A percentile compares a stretch with the other conserved stretches of the same genome.
Evolutionary conservation across 2,797 vertebrate species (phyloP).

Genomic region (Myioborus miniatus): DNA sequence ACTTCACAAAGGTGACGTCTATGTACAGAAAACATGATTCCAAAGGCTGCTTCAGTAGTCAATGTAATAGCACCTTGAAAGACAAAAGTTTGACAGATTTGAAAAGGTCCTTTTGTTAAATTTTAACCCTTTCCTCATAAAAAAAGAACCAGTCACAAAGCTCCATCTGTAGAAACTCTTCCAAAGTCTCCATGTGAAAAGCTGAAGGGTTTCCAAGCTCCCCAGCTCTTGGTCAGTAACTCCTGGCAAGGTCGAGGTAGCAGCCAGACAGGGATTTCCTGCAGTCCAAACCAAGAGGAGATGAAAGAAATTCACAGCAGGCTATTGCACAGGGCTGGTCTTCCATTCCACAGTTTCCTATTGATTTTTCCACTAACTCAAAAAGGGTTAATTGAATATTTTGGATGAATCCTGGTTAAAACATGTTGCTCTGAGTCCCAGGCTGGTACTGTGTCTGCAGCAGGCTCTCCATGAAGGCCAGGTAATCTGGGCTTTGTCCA

Average conservation of each 20-base stretch:
- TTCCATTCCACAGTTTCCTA: slow-evolving; percentile 35
- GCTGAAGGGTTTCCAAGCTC: neutral
- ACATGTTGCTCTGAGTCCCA: slow-evolving; percentile 69
- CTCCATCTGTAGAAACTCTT: slow-evolving; percentile 15
- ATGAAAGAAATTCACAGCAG: slow-evolving; percentile 59
- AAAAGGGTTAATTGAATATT: slow-evolving; percentile 27
- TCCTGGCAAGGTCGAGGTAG: slow-evolving; percentile 64
- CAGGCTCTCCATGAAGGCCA: slow-evolving; percentile 89
- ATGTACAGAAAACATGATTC: slow-evolving; percentile 71
- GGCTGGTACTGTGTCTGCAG: slow-evolving; percentile 84
- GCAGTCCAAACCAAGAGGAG: slow-evolving; percentile 34
- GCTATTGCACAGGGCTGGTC: slow-evolving; percentile 60
- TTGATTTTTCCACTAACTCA: neutral
- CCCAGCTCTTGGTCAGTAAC: slow-evolving; percentile 22
- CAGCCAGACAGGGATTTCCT: slow-evolving; percentile 32
- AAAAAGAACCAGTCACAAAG: neutral
- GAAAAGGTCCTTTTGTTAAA: slow-evolving; percentile 42
- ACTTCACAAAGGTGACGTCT: slow-evolving; percentile 72
- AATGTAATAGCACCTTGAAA: slow-evolving; percentile 78
- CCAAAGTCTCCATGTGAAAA: neutral
- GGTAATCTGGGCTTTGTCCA: slow-evolving; percentile 79
- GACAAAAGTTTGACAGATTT: slow-evolving; percentile 62
- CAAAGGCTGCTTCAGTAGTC: slow-evolving; percentile 75
- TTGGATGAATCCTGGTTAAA: slow-evolving; percentile 52
- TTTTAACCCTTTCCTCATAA: slow-evolving; percentile 44